A percentile compares a stretch with the other conserved stretches of the same genome.
Evolutionary conservation across 2,113 vertebrate species (phyloP).

Genomic region (Sylvietta virens): DNA sequence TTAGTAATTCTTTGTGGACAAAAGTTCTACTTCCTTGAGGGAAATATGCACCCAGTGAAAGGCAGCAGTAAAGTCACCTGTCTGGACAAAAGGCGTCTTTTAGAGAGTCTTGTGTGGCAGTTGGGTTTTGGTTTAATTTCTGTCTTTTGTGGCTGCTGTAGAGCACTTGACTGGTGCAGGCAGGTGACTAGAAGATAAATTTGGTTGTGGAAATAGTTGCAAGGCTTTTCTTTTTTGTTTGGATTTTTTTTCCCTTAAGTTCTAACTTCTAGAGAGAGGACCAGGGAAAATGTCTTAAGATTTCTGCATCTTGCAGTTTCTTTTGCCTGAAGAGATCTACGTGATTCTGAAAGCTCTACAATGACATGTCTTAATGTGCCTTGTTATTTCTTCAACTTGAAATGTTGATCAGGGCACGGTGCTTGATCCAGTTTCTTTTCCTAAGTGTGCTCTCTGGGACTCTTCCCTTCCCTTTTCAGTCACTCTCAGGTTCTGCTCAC

Average conservation of each 20-base stretch:
- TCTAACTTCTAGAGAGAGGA: background rate
- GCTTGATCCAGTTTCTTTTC: background rate
- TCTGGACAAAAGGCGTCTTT: background rate
- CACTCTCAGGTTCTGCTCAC: background rate
- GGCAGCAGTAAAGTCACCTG: background rate
- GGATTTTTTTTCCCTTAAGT: accelerated
- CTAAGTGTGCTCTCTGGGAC: background rate
- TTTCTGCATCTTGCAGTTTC: background rate
- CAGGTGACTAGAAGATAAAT: background rate
- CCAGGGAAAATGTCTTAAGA: background rate
- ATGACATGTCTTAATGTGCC: background rate
- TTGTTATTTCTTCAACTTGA: background rate
- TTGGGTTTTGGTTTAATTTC: background rate
- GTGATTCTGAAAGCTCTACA: background rate
- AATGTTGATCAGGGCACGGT: background rate
- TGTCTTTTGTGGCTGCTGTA: background rate
- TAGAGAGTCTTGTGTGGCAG: background rate
- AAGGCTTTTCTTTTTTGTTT: background rate
- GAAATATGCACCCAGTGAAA: background rate
- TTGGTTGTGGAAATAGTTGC: background rate
- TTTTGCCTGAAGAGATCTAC: background rate
- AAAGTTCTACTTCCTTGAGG: background rate
- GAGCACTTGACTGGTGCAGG: background rate
- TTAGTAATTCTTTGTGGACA: background rate
- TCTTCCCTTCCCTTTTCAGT: background rate